Conservation (phyloP, 1,140 invertebrate genomes). For the Dendrolimus punctatus region DNA sequence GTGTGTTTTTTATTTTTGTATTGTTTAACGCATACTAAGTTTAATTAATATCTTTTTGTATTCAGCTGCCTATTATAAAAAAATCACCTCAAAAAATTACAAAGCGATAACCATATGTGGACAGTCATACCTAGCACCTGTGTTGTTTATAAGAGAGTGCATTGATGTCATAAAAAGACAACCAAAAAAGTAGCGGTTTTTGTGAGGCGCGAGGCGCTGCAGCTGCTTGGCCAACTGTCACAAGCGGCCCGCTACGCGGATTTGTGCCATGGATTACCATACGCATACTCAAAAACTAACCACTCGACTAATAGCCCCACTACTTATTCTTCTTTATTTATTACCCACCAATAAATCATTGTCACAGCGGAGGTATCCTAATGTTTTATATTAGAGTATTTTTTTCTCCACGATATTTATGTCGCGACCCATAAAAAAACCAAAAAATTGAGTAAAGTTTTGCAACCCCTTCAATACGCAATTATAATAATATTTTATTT, state of each 20-base stretch:
- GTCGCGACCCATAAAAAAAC: no score
- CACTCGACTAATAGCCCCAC: constrained; percentile 35
- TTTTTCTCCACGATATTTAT: no score
- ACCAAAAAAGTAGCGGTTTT: constrained; percentile 65
- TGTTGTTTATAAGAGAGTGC: constrained; percentile 69
- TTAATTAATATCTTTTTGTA: constrained; percentile 16
- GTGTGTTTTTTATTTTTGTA: no score
- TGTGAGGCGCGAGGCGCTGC: constrained; percentile 55
- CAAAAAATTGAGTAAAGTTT: no score
- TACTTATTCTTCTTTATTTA: constrained; percentile 11
- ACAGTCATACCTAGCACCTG: constrained; percentile 62
- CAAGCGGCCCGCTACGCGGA: constrained; percentile 47
- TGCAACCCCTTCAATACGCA: no score
- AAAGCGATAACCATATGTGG: constrained; percentile 64
- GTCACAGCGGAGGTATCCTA: no score
- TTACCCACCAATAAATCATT: no score
- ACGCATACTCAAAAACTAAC: constrained; percentile 43
- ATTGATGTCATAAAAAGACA: constrained; percentile 56
- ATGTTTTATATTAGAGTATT: no score
- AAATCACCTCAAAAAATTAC: constrained; percentile 39
- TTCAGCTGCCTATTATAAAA: constrained; percentile 31
- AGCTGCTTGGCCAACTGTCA: constrained; percentile 66
- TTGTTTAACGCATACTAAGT: neutral
- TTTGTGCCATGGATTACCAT: constrained; percentile 52
- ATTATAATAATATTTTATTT: no score